These are phyloP conservation scores for Eremobia ochroleuca DNA, from an alignment of 2,888 invertebrate species.

Conservation along the genomic window DNA sequence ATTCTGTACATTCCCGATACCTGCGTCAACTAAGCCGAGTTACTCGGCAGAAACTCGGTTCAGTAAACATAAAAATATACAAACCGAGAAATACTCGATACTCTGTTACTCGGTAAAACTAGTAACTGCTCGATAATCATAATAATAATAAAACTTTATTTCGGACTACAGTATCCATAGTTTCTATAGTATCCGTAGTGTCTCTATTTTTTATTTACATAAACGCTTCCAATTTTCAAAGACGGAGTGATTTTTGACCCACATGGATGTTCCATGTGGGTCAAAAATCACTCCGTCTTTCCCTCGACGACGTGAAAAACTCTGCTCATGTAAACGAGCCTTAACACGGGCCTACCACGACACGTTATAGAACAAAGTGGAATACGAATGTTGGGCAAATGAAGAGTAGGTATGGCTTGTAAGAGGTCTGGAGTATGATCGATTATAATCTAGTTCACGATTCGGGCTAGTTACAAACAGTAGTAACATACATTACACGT, in stretches of 20 bases:
- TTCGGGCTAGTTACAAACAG: slow-evolving; percentile 54
- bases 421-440: slow-evolving; percentile 65
- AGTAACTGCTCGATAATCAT: not conserved
- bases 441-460: slow-evolving; percentile 77
- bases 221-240: not conserved
- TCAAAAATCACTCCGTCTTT: too few relatives aligned
- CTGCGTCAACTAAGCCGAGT: not conserved
- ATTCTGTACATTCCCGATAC: not conserved
- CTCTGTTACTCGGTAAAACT: not conserved
- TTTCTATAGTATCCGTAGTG: too few relatives aligned
- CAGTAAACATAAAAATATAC: not conserved
- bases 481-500: slow-evolving; percentile 51
- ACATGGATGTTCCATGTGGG: too few relatives aligned
- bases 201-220: not conserved
- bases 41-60: not conserved
- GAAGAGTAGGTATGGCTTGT: slow-evolving; percentile 63
- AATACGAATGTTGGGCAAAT: slow-evolving; percentile 67
- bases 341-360: not conserved
- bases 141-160: too few relatives aligned
- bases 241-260: not conserved
- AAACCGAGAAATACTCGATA: not conserved
- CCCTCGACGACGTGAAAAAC: too few relatives aligned
- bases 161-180: too few relatives aligned
- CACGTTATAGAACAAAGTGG: slow-evolving; percentile 35
- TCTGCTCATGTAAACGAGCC: not conserved